These are phyloP conservation scores for Amia ocellicauda DNA, from an alignment of 2,113 vertebrate genomes.

Conservation along the genomic window DNA sequence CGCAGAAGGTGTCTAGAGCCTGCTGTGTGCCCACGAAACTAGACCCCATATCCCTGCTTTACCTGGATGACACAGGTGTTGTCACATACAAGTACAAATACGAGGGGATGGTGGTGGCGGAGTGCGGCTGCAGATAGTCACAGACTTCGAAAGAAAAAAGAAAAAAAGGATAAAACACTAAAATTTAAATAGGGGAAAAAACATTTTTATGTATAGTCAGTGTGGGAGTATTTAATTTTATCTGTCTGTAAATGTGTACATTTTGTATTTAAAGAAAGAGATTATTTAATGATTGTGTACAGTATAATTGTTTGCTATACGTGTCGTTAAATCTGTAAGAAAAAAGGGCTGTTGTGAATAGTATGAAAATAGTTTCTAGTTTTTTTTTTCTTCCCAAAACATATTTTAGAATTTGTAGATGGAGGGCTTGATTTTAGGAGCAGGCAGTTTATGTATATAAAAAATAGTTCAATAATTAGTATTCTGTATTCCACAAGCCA, in stretches of 20 bases:
- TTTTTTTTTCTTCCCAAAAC: no score
- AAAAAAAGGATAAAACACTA: constrained; percentile 3
- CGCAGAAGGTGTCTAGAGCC: constrained; percentile 83
- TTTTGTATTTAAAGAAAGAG: constrained; percentile 67
- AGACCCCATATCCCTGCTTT: constrained; percentile 93
- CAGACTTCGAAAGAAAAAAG: background rate
- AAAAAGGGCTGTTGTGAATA: constrained; percentile 1
- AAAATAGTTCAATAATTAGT: no score
- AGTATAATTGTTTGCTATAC: constrained; percentile 26
- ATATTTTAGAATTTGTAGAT: no score
- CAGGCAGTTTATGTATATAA: no score
- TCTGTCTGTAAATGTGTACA: constrained; percentile 74
- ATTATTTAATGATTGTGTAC: constrained; percentile 74
- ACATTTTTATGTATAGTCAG: constrained; percentile 18
- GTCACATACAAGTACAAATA: constrained; percentile 98
- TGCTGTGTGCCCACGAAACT: constrained; percentile 96
- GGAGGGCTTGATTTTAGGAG: no score
- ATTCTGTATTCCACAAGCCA: no score
- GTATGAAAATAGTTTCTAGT: background rate
- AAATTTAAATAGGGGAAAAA: background rate
- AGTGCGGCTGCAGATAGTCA: constrained; percentile 96
- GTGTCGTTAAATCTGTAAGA: constrained; percentile 14
- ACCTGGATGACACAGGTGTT: constrained; percentile 87
- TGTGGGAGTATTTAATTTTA: constrained; percentile 59
- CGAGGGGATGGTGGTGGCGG: constrained; percentile 93